Conservation (phyloP, 30 jellyfish, hydroid and myxozoan genomes). For the Pelagia noctiluca region DNA sequence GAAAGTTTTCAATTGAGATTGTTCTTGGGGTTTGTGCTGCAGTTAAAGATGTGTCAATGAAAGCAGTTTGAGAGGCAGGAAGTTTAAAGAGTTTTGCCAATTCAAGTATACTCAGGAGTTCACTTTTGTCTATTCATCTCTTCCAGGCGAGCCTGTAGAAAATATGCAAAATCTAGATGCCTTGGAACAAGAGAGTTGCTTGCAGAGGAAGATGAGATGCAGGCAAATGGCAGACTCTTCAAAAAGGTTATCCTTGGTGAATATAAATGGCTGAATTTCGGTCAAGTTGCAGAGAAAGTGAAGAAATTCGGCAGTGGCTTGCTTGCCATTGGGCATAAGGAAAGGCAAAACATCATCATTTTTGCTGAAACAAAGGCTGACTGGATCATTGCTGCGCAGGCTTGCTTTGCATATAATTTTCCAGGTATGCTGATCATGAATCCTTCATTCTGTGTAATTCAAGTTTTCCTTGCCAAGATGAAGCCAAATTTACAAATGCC, state of each 20-base stretch:
- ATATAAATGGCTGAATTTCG: constrained; percentile 86
- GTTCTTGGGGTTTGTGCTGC: too few relatives aligned
- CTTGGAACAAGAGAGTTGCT: constrained; percentile 93
- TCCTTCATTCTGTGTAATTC: neutral
- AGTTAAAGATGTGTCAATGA: too few relatives aligned
- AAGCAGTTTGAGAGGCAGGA: too few relatives aligned
- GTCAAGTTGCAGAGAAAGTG: constrained; percentile 68
- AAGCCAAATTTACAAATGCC: too few relatives aligned
- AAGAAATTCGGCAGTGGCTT: constrained; percentile 84
- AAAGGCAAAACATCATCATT: constrained; percentile 70
- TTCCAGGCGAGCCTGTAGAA: constrained; percentile 59
- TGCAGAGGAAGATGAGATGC: constrained; percentile 96
- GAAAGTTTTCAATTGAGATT: neutral
- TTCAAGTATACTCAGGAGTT: too few relatives aligned
- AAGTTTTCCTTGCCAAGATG: too few relatives aligned
- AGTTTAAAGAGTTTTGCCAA: too few relatives aligned
- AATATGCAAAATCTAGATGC: constrained; percentile 73
- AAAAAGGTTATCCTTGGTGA: constrained; percentile 93
- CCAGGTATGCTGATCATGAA: constrained; percentile 60
- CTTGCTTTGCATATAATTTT: constrained; percentile 83
- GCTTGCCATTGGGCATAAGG: constrained; percentile 83
- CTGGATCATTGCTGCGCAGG: constrained; percentile 93
- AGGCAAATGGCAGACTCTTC: constrained; percentile 93
- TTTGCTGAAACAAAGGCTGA: constrained; percentile 99
- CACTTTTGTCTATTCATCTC: too few relatives aligned